A percentile compares a stretch with the other conserved stretches of the same genome.
Evolutionary conservation across 1,140 invertebrate species (phyloP).

Genomic region (Aphelenchoides besseyi): DNA sequence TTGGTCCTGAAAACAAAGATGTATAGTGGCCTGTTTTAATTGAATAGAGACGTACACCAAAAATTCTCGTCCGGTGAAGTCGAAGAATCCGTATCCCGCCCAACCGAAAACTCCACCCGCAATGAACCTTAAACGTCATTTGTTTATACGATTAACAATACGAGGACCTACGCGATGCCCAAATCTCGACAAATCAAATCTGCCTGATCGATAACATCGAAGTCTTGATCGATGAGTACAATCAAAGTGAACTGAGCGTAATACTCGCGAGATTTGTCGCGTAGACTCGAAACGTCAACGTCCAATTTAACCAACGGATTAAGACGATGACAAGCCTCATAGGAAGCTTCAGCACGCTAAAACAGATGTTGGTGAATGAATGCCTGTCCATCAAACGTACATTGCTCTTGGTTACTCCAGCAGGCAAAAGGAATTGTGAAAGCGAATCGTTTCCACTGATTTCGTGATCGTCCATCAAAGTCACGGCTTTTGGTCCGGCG

Average conservation of each 20-base stretch:
- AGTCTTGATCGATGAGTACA: conserved; percentile 74
- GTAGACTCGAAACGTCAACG: conserved; percentile 70
- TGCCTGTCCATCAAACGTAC: no score
- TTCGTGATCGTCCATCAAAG: conserved; percentile 76
- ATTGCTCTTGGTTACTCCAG: conserved; percentile 59
- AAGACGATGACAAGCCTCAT: conserved; percentile 74
- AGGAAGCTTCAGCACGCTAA: conserved; percentile 79
- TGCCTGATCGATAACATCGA: conserved; percentile 72
- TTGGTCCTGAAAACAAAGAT: conserved; percentile 52
- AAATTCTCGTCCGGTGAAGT: conserved; percentile 80
- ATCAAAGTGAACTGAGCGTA: conserved; percentile 81
- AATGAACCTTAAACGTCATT: conserved; percentile 49
- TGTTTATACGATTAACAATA: conserved; percentile 15
- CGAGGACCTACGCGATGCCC: conserved; percentile 73
- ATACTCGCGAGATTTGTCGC: conserved; percentile 70
- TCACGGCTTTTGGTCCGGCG: conserved; percentile 84
- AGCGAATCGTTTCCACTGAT: conserved; percentile 72
- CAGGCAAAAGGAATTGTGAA: conserved; percentile 39
- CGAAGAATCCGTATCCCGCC: conserved; percentile 84
- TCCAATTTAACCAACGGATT: conserved; percentile 87
- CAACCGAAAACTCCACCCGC: conserved; percentile 87
- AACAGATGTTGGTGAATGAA: conserved; percentile 25
- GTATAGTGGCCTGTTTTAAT: conserved; percentile 17
- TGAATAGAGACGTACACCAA: conserved; percentile 71
- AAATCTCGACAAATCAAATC: conserved; percentile 76